phyloP scores from a whole-genome alignment of 2,888 invertebrate genomes.

The Gymnocheta viridis region DNA sequence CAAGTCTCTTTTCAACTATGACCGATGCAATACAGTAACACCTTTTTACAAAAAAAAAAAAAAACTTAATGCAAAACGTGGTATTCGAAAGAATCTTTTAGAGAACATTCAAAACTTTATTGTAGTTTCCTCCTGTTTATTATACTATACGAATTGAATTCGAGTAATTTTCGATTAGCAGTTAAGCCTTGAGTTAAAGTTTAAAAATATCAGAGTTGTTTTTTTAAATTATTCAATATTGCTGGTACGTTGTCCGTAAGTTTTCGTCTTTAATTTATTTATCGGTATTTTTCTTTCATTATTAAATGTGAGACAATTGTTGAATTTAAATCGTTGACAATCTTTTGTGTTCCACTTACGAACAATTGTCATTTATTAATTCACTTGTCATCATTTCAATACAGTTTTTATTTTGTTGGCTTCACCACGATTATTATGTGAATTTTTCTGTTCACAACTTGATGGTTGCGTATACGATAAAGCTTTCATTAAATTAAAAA shows the following conservation, averaged over 20 bases:
- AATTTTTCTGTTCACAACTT: slow-evolving; percentile 45
- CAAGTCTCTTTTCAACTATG: too few species aligned
- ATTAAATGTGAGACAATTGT: slow-evolving; percentile 57
- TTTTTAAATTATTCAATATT: background rate
- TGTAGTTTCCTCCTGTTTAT: too few species aligned
- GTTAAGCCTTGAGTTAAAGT: background rate
- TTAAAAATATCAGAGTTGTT: background rate
- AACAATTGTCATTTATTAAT: slow-evolving; percentile 70
- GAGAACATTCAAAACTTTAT: too few species aligned
- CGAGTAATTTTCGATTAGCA: background rate
- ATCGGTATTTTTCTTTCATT: slow-evolving; percentile 34
- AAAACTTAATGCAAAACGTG: too few species aligned
- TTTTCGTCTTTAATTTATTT: slow-evolving; percentile 27
- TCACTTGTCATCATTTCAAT: slow-evolving; percentile 67
- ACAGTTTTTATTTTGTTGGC: slow-evolving; percentile 2
- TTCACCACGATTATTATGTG: slow-evolving; percentile 64
- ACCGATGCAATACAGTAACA: too few species aligned
- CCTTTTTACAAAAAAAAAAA: too few species aligned
- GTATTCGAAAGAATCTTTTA: too few species aligned
- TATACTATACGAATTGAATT: background rate
- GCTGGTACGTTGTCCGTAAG: background rate
- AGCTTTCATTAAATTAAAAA: slow-evolving; percentile 17
- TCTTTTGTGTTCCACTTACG: slow-evolving; percentile 68
- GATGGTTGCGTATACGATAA: slow-evolving; percentile 2
- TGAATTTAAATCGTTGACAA: slow-evolving; percentile 55